Base-by-base conservation (phyloP, 2,888 invertebrate species). In the Mactromeris polynyma region DNA sequence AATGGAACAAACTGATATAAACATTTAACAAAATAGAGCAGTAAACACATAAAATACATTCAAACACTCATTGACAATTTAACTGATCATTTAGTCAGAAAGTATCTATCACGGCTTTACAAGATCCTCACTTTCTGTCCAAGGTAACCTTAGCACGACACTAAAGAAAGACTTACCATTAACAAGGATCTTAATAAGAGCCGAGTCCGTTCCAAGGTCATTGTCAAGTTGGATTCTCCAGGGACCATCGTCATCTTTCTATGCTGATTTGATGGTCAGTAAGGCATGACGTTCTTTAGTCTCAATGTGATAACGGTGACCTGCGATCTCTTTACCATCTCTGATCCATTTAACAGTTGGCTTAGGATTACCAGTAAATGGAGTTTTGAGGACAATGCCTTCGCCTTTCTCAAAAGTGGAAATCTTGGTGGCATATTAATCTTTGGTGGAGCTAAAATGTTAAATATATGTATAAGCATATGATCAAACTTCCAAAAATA, bases 331-430 rank as follows among this genome's bases (percentile, higher is more conserved):
- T 97, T 99, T 99, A 87, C 99, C 99, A 96, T 99, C 99, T 90
- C 98, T 97, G 87, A 98, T 98, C 99, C 99, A 99, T 40, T 98
- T 98, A 96, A 99, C 98, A 96, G 98, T 98, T 42, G 99, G 99
- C 96, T 98, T 98, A 0, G 99, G 99, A 97, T 98, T 98, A 6
- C 99, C 99, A 95, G 99, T 99, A 97, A 99, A 99, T 40, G 99
- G 99, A 95, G 99, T 98, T 97, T 99, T 99, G 95, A 99, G 98
- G 21, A 98, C 98, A 2, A 99, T 98, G 96, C 99, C 99, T 97
- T 99, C 99, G 85, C 99, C 99, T 97, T 99, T 99, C 97, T 99
- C 99, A 97, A 99, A 99, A 98, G 98, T 99, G 6, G 99, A 99
- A 0, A 99, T 91, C 99, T 97, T 36, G 99, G 99, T 86, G 99